Evolutionary conservation across 2,113 vertebrate species (phyloP).

Genomic region (Lagopus leucura): DNA sequence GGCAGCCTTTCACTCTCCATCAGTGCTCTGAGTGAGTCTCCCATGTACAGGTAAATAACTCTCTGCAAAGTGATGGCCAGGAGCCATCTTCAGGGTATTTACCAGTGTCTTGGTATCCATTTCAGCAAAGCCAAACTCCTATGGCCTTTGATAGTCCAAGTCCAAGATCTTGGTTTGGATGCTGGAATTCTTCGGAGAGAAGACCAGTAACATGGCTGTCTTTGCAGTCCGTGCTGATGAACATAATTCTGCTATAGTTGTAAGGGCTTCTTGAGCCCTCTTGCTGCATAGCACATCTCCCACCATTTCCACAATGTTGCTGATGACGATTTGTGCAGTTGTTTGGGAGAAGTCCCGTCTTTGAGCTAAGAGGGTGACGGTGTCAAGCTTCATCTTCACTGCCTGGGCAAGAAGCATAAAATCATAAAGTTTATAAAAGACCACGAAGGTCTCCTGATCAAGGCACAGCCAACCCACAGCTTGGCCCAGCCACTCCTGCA

Average conservation of each 20-base stretch:
- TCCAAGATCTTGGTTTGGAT: constrained; percentile 83
- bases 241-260: constrained; percentile 79
- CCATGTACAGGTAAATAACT: constrained; percentile 89
- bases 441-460: too few relatives aligned
- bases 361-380: constrained; percentile 78
- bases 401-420: constrained; percentile 57
- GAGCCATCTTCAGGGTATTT: constrained; percentile 87
- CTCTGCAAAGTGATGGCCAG: constrained; percentile 89
- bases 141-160: constrained; percentile 82
- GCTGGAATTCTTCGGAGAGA: constrained; percentile 84
- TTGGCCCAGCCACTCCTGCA: too few relatives aligned
- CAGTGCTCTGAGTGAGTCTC: constrained; percentile 68
- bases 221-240: constrained; percentile 84
- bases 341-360: constrained; percentile 82
- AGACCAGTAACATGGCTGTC: constrained; percentile 79
- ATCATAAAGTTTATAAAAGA: too few relatives aligned
- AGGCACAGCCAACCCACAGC: too few relatives aligned
- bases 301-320: constrained; percentile 82
- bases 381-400: constrained; percentile 84
- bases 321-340: constrained; percentile 77
- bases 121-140: constrained; percentile 85
- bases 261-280: constrained; percentile 81
- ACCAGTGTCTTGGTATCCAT: constrained; percentile 84
- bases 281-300: constrained; percentile 82
- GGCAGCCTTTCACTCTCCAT: constrained; percentile 90